phyloP scores from a whole-genome alignment of 2,888 invertebrate species.

The Drosophila rubida region DNA sequence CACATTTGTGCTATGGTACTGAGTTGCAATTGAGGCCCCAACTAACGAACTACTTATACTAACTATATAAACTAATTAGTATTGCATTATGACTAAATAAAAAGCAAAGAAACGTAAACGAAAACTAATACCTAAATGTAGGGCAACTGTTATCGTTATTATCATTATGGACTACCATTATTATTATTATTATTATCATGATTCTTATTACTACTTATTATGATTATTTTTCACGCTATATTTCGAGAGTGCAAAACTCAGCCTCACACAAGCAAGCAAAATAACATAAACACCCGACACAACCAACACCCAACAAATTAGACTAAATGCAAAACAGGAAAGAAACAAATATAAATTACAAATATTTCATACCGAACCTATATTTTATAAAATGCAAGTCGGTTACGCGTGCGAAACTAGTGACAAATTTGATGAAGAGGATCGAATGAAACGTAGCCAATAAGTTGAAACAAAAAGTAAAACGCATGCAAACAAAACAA shows the following conservation, averaged over 20 bases:
- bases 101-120: constrained; percentile 24
- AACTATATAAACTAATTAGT: constrained; percentile 65
- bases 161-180: constrained; percentile 38
- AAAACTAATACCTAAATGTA: constrained; percentile 67
- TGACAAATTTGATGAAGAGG: constrained; percentile 50
- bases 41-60: constrained; percentile 71
- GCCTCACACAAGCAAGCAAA: constrained; percentile 29
- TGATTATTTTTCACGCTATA: constrained; percentile 54
- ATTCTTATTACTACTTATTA: constrained; percentile 26
- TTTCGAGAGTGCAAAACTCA: constrained; percentile 39
- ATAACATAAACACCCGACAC: constrained; percentile 19
- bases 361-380: constrained; percentile 55
- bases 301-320: constrained; percentile 57
- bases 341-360: constrained; percentile 13
- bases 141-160: constrained; percentile 65
- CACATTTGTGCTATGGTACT: constrained; percentile 70
- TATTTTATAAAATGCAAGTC: constrained; percentile 49
- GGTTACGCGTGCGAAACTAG: constrained; percentile 63
- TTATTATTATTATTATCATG: constrained; percentile 43
- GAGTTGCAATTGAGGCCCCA: constrained; percentile 72
- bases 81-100: constrained; percentile 49
- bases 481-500: constrained; percentile 19
- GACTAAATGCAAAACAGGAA: constrained; percentile 57
- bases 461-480: constrained; percentile 43
- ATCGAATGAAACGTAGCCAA: constrained; percentile 36